Evolutionary conservation across 2,113 vertebrate species (phyloP).

Genomic region (Dasyprocta punctata): DNA sequence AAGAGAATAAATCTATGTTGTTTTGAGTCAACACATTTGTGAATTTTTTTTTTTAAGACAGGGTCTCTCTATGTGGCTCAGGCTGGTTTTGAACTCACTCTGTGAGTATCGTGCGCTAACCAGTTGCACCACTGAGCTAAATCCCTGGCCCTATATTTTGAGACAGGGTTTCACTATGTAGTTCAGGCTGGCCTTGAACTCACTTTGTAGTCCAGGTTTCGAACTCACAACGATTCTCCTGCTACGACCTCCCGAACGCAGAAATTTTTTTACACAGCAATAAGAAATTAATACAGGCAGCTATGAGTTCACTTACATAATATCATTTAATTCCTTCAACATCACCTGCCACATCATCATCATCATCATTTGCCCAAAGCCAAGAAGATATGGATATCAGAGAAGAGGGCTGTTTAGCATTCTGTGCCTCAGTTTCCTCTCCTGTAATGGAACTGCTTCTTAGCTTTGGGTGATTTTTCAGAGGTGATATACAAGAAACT

Average conservation of each 20-base stretch:
- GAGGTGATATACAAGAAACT: neutral
- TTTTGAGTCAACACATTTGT: neutral
- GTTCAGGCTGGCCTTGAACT: too few species aligned
- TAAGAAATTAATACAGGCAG: neutral
- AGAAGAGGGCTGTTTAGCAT: neutral
- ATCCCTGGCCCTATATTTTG: too few species aligned
- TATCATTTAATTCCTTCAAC: neutral
- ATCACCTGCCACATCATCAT: neutral
- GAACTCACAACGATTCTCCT: too few species aligned
- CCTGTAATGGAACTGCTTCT: neutral
- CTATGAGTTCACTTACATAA: neutral
- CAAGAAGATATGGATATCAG: neutral
- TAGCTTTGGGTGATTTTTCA: neutral
- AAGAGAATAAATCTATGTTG: neutral
- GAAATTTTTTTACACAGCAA: neutral
- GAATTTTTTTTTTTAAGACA: neutral
- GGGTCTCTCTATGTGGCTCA: neutral
- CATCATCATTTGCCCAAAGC: neutral
- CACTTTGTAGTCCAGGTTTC: too few species aligned
- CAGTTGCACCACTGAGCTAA: too few species aligned
- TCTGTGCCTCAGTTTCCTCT: neutral
- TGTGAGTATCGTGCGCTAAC: neutral
- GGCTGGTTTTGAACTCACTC: neutral
- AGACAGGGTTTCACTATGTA: too few species aligned
- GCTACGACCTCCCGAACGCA: too few species aligned